A percentile compares a stretch with the other conserved stretches of the same genome.
These are phyloP conservation scores for Deroplatys truncata DNA, from an alignment of 2,888 invertebrate genomes.

Conservation along the genomic window DNA sequence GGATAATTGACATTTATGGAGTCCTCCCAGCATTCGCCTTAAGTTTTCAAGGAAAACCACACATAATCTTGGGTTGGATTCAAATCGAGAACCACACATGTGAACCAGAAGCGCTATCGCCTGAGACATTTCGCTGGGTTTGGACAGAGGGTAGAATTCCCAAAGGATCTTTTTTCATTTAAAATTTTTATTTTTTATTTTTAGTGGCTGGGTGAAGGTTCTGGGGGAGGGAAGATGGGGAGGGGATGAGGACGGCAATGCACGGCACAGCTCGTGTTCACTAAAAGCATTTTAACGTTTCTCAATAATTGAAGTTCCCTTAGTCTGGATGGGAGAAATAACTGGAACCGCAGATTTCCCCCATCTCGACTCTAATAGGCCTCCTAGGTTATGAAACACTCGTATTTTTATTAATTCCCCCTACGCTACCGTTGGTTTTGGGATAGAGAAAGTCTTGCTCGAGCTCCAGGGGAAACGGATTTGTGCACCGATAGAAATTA, in stretches of 20 bases:
- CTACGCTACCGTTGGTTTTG: neutral
- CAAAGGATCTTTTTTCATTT: neutral
- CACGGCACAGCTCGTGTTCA: neutral
- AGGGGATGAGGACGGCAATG: neutral
- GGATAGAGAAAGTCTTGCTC: neutral
- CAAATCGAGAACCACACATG: too few relatives aligned
- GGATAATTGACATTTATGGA: too few relatives aligned
- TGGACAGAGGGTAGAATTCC: neutral
- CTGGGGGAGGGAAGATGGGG: neutral
- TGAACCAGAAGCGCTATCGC: too few relatives aligned
- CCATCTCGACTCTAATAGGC: neutral
- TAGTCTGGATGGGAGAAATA: neutral
- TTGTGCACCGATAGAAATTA: too few relatives aligned
- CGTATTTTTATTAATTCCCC: slow-evolving; percentile 9
- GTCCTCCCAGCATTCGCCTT: too few relatives aligned
- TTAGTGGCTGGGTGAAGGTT: neutral
- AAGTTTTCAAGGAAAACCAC: too few relatives aligned
- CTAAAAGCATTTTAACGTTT: slow-evolving; percentile 15
- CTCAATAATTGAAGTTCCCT: slow-evolving; percentile 1
- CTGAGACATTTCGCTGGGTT: neutral
- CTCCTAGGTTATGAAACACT: neutral
- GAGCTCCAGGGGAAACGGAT: too few relatives aligned
- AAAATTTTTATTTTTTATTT: neutral
- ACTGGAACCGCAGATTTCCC: neutral
- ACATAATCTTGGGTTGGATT: too few relatives aligned